phyloP scores from a whole-genome alignment of 2,113 vertebrate genomes.

The Cryptotis parvus region DNA sequence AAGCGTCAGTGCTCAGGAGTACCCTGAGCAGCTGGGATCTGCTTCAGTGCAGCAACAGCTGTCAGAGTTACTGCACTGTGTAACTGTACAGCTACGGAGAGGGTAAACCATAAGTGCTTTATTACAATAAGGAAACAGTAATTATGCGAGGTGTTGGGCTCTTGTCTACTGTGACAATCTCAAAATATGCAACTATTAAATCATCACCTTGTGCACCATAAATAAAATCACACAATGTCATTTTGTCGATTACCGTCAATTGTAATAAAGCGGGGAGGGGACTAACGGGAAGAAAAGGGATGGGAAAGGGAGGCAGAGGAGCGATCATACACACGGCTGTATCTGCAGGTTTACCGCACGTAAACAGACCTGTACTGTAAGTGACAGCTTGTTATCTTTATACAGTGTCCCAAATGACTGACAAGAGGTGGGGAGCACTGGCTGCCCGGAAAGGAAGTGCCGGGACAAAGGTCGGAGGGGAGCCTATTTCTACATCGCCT shows the following conservation, averaged over 20 bases:
- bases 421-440: background rate
- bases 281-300: background rate
- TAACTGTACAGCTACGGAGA: background rate
- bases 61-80: background rate
- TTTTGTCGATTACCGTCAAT: background rate
- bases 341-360: background rate
- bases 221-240: background rate
- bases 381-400: background rate
- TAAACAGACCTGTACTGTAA: background rate
- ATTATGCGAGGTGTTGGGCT: background rate
- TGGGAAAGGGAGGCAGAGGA: background rate
- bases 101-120: too few relatives aligned
- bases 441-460: background rate
- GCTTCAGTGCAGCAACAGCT: accelerated
- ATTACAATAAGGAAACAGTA: background rate
- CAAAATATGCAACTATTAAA: background rate
- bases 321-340: background rate
- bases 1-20: background rate
- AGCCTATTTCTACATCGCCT: background rate
- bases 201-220: background rate
- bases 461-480: background rate
- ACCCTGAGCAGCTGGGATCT: background rate
- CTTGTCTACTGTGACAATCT: background rate
- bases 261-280: background rate
- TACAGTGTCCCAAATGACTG: background rate